These are phyloP conservation scores for Nomada flava DNA, from an alignment of 2,888 invertebrate genomes.

Conservation along the genomic window DNA sequence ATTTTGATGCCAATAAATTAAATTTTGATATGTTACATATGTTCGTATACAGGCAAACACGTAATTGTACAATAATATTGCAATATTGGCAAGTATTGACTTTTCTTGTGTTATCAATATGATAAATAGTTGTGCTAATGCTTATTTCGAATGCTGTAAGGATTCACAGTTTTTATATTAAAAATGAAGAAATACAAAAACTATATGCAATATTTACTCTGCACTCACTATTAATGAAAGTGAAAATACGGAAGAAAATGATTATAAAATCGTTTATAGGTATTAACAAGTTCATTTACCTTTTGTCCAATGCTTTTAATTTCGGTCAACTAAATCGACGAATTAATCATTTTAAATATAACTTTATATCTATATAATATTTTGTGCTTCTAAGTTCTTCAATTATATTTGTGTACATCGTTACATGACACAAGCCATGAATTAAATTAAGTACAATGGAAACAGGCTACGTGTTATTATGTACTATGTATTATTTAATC, in stretches of 20 bases:
- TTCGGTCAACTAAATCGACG: not conserved
- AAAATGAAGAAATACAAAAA: constrained; percentile 29
- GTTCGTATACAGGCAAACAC: constrained; percentile 25
- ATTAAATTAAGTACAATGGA: constrained; percentile 52
- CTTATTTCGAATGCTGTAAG: not conserved
- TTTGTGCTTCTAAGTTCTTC: constrained; percentile 32
- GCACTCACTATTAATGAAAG: constrained; percentile 7
- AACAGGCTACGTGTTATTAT: constrained; percentile 20
- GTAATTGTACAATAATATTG: constrained; percentile 27
- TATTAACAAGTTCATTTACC: not conserved
- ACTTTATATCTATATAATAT: constrained; percentile 17
- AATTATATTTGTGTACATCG: constrained; percentile 28
- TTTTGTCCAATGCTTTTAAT: not conserved
- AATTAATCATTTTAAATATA: constrained; percentile 22
- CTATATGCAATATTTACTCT: constrained; percentile 7
- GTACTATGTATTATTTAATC: constrained; percentile 13
- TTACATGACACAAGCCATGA: constrained; percentile 13
- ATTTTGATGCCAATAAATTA: constrained; percentile 21
- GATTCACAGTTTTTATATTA: constrained; percentile 18
- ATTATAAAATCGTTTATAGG: constrained; percentile 5
- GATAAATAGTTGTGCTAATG: constrained; percentile 7
- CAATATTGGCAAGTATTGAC: constrained; percentile 45
- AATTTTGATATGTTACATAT: constrained; percentile 52
- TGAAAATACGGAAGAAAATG: constrained; percentile 7
- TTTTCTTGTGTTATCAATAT: constrained; percentile 1